phyloP scores from a whole-genome alignment of 1,140 invertebrate species.

The Drosophila parabipectinata region DNA sequence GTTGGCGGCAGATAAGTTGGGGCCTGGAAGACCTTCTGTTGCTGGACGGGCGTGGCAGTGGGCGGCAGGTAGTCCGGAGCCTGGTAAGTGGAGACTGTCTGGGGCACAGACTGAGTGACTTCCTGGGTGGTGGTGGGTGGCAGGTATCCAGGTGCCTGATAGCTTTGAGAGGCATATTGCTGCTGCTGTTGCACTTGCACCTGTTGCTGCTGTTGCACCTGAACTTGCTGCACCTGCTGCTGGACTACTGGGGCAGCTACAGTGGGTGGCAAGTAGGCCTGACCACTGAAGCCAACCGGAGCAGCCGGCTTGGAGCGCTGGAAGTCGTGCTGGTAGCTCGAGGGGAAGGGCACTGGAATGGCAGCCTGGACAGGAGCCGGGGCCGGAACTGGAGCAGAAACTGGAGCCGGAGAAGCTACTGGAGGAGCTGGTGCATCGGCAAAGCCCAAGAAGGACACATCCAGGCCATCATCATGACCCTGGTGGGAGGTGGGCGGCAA shows the following conservation, averaged over 20 bases:
- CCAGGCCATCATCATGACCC: slow-evolving; percentile 51
- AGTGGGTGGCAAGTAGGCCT: slow-evolving; percentile 50
- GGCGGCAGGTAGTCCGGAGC: slow-evolving; percentile 62
- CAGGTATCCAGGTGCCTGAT: slow-evolving; percentile 33
- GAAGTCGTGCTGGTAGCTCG: slow-evolving; percentile 75
- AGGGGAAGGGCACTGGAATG: slow-evolving; percentile 66
- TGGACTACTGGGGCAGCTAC: slow-evolving; percentile 13
- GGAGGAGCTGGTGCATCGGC: slow-evolving; percentile 42
- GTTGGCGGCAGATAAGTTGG: slow-evolving; percentile 35
- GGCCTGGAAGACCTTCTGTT: slow-evolving; percentile 29
- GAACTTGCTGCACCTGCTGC: slow-evolving; percentile 16
- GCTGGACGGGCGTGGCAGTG: slow-evolving; percentile 19
- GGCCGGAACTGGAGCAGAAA: neutral
- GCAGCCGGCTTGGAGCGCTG: slow-evolving; percentile 24
- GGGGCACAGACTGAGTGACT: slow-evolving; percentile 18
- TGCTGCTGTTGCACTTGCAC: slow-evolving; percentile 24
- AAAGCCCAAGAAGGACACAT: slow-evolving; percentile 62
- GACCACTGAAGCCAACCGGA: slow-evolving; percentile 26
- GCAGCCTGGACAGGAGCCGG: slow-evolving; percentile 13
- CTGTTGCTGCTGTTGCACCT: slow-evolving; percentile 25
- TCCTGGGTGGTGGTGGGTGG: slow-evolving; percentile 19
- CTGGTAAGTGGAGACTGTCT: slow-evolving; percentile 42
- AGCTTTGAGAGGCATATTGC: slow-evolving; percentile 20
- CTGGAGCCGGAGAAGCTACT: slow-evolving; percentile 3
- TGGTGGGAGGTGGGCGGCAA: slow-evolving; percentile 42